phyloP scores from a whole-genome alignment of 1,140 invertebrate species.

The Heliothis subflexa region DNA sequence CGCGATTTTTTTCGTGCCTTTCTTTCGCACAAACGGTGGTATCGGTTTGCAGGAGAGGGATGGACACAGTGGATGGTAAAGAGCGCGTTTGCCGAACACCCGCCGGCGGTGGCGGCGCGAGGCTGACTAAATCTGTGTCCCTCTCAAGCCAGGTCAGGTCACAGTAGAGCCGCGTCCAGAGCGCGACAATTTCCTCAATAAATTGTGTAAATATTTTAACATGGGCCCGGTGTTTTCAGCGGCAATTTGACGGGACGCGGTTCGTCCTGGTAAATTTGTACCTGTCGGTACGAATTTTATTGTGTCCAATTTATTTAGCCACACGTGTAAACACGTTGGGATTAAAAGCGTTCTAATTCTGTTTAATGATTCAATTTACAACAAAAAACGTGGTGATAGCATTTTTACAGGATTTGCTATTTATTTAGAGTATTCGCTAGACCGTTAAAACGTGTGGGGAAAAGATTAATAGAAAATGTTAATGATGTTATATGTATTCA shows the following conservation, averaged over 20 bases:
- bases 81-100: constrained; percentile 49
- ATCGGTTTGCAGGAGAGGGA: constrained; percentile 68
- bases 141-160: constrained; percentile 64
- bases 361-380: constrained; percentile 43
- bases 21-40: constrained; percentile 67
- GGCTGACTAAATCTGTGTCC: constrained; percentile 68
- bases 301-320: constrained; percentile 42
- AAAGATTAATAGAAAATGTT: background rate
- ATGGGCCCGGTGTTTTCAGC: constrained; percentile 46
- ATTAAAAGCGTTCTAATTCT: constrained; percentile 38
- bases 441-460: background rate
- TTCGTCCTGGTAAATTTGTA: constrained; percentile 49
- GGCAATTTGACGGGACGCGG: constrained; percentile 49
- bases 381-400: constrained; percentile 16
- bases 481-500: background rate
- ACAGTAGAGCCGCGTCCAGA: constrained; percentile 54
- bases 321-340: constrained; percentile 39
- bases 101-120: constrained; percentile 60
- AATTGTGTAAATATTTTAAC: constrained; percentile 59
- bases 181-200: constrained; percentile 42
- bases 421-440: background rate
- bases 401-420: constrained; percentile 9
- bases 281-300: constrained; percentile 46
- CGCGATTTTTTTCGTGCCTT: constrained; percentile 63
- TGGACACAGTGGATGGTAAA: constrained; percentile 51